A percentile compares a stretch with the other conserved stretches of the same genome.
These are phyloP conservation scores for Drosophila pseudotakahashii DNA, from an alignment of 2,888 invertebrate species.

Conservation along the genomic window DNA sequence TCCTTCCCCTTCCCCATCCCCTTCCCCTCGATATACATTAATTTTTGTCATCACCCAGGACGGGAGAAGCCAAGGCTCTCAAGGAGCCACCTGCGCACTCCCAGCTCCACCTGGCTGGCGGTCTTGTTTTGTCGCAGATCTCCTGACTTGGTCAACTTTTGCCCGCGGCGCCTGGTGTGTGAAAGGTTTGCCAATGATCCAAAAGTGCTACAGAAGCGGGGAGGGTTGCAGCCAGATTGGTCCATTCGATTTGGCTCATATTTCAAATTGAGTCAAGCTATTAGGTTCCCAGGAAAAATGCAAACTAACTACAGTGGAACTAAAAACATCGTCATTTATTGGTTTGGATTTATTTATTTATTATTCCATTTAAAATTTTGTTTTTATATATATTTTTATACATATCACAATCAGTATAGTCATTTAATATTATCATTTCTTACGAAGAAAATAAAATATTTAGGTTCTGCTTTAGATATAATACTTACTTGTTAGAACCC, in stretches of 20 bases:
- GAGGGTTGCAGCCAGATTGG: slow-evolving; percentile 1
- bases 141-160: slow-evolving; percentile 11
- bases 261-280: slow-evolving; percentile 20
- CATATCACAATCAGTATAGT: too few relatives aligned
- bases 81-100: slow-evolving; percentile 45
- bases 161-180: slow-evolving; percentile 32
- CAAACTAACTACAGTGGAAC: neutral
- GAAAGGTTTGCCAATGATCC: slow-evolving; percentile 37
- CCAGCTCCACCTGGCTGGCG: slow-evolving; percentile 22
- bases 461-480: too few relatives aligned
- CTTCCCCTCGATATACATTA: slow-evolving; percentile 56
- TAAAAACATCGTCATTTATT: too few relatives aligned
- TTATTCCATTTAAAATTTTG: too few relatives aligned
- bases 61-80: neutral
- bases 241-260: slow-evolving; percentile 32
- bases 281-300: slow-evolving; percentile 13
- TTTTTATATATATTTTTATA: too few relatives aligned
- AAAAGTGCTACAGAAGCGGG: neutral
- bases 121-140: slow-evolving; percentile 37
- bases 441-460: too few relatives aligned
- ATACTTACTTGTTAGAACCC: too few relatives aligned
- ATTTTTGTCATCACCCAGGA: slow-evolving; percentile 58
- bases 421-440: too few relatives aligned
- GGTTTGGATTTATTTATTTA: too few relatives aligned
- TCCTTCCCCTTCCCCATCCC: slow-evolving; percentile 28